Percentiles rank a stretch among this genome's conserved stretches.
Evolutionary conservation across 2,797 vertebrate species (phyloP).

Genomic region (Kryptopterus vitreolus): DNA sequence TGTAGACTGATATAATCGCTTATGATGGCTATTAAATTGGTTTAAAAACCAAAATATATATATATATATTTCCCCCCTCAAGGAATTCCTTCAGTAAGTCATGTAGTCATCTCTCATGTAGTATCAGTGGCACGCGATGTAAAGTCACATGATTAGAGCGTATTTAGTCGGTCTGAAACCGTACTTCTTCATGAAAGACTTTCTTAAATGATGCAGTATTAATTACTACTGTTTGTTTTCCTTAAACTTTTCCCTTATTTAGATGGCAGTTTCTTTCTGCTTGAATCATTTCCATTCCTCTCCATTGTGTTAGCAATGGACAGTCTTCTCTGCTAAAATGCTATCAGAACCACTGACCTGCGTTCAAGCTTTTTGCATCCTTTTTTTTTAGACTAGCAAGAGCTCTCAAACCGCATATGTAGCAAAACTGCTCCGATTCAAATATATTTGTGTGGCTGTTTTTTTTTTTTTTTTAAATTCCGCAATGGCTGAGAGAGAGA

Average conservation of each 20-base stretch:
- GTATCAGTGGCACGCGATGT: neutral
- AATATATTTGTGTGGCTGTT: too few relatives aligned
- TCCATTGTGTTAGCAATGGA: neutral
- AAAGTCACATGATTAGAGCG: neutral
- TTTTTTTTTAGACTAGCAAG: too few relatives aligned
- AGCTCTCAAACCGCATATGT: too few relatives aligned
- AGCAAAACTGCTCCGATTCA: too few relatives aligned
- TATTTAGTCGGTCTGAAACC: neutral
- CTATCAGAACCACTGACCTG: too few relatives aligned
- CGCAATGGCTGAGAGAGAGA: too few relatives aligned
- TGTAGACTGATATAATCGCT: neutral
- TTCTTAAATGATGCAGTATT: neutral
- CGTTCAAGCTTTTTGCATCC: too few relatives aligned
- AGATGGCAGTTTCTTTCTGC: neutral
- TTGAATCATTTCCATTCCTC: neutral
- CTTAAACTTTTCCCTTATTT: slow-evolving; percentile 17
- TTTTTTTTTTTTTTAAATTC: too few relatives aligned
- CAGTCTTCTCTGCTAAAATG: too few relatives aligned
- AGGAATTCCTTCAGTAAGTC: neutral
- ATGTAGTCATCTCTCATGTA: neutral
- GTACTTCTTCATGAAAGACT: neutral
- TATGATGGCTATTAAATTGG: neutral
- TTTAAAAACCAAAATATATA: neutral
- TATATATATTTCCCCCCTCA: neutral
- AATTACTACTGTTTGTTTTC: slow-evolving; percentile 38